These are phyloP conservation scores for Marcusenius ussheri DNA, from an alignment of 2,113 vertebrate genomes.

Conservation along the genomic window DNA sequence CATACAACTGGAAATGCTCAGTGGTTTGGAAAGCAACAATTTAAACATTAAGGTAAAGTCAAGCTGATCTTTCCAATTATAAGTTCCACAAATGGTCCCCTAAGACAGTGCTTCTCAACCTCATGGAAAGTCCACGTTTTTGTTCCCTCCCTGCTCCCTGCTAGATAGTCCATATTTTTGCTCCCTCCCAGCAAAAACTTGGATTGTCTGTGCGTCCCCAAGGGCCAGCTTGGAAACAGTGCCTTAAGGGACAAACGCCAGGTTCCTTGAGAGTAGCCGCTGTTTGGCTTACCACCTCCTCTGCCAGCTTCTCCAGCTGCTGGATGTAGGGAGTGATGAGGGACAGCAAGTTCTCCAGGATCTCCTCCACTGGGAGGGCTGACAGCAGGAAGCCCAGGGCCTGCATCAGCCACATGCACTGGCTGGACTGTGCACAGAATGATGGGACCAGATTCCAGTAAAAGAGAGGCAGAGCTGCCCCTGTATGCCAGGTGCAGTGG, in stretches of 20 bases:
- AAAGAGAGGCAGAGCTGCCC: not conserved
- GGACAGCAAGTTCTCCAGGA: constrained; percentile 78
- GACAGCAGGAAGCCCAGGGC: constrained; percentile 92
- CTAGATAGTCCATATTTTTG: not conserved
- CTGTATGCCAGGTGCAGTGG: not conserved
- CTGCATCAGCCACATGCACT: constrained; percentile 99
- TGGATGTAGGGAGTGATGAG: constrained; percentile 89
- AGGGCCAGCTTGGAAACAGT: not conserved
- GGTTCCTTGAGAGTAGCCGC: not conserved
- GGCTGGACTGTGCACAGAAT: constrained; percentile 73
- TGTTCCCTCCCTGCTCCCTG: not conserved
- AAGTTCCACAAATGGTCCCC: not conserved
- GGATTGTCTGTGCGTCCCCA: not conserved
- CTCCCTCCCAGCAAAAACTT: not conserved
- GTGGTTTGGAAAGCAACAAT: not conserved
- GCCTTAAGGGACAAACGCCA: not conserved
- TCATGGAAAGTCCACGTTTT: not conserved
- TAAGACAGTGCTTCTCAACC: too few species aligned
- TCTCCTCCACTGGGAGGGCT: constrained; percentile 79
- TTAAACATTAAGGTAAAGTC: not conserved
- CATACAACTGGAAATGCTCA: not conserved
- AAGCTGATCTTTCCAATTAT: not conserved
- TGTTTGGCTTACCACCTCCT: constrained; percentile 67
- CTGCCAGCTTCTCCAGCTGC: constrained; percentile 81
- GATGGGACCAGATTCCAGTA: not conserved